Base-by-base conservation (phyloP, 1,140 invertebrate genomes). In the Ylistrum balloti region DNA sequence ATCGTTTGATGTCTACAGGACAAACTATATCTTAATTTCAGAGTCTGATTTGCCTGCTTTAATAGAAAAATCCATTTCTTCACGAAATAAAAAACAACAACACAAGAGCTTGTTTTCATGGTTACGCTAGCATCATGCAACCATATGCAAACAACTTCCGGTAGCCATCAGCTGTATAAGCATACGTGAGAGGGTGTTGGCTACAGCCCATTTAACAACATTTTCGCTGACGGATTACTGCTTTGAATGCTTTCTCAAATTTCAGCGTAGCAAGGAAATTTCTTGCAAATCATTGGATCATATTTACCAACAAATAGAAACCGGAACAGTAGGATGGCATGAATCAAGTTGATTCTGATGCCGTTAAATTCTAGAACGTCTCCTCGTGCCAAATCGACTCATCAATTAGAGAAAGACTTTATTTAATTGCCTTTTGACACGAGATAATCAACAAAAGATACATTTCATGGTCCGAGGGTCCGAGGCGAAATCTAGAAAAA, bases 291-390 rank as follows among this genome's bases (percentile, higher is more conserved):
- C 56, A 74, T 74, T 74, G 56, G 56, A 74, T 74, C 56, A 74
- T 74, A 74, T 74, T 74, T 74, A 74, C 56, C 56, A 74, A 74
- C 56, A 74, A 74, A 74, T 74, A 74, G 56, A 74, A 74, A n/a
- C 56, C 56, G 56, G 56, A 74, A 74, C 56, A 74, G 56, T 74
- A n/a, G 22, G 56, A 74, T 74, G 56, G 56, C 56, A 74, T 74
- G 56, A 74, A 74, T 74, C 56, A 74, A 74, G 56, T 74, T 28
- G 56, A 2, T n/a, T 28, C 9, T 74, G 56, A 74, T 28, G 56
- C 56, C 56, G 56, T 74, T 74, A 74, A 74, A 74, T 74, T 74
- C 56, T 74, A 74, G 56, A 74, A 74, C 56, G 56, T 74, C 56
- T 74, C 13, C 56, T 74, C 56, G 56, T 74, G 56, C 56, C 56